Evolutionary conservation across 2,888 invertebrate genomes (phyloP), one percentile per base, ranked within the genome.

Genomic region (Tinea pellionella): DNA sequence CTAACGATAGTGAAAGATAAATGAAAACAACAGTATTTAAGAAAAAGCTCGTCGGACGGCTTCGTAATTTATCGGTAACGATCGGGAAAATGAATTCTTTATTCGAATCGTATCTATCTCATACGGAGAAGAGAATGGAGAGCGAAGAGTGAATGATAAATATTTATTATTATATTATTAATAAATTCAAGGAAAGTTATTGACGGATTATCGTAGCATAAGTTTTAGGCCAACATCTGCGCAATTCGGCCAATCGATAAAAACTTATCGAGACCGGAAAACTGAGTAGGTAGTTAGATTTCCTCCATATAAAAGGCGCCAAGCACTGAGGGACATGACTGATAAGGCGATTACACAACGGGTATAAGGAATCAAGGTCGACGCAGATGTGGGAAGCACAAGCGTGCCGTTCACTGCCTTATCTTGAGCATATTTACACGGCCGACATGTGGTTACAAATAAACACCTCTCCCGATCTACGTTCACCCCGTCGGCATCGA

Each of bases 361-460:
- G 72, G 74, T 77, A 70, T 69, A 65, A 73, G 77, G 64, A 77
- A 75, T 81, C 86, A 87, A 86, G 86, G 86, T 81, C 85, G 82
- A 70, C 72, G 77, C 85, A 84, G 87, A 83, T 84, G 85, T 83
- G 83, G 80, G 82, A 83, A 83, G 80, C 76, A 85, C 78, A 86
- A 74, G 74, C 79, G 69, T 71, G 74, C 69, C 79, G 79, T 84
- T 84, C 75, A 84, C 71, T 64, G 6, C 73, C n/a, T 37, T 85
- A 84, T 87, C 85, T 76, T 66, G 64, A 65, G 66, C 69, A 73
- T 83, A 80, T 87, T 86, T 83, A 77, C 76, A 65, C 67, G 75
- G 72, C 37, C 60, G 60, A 60, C 60, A 42, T 59, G 60, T 43
- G 51, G 9, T 12, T 70, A 74, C 77, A 83, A 86, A 87, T 78